phyloP scores from a whole-genome alignment of 2,113 vertebrate genomes.

The Anhinga rufa region DNA sequence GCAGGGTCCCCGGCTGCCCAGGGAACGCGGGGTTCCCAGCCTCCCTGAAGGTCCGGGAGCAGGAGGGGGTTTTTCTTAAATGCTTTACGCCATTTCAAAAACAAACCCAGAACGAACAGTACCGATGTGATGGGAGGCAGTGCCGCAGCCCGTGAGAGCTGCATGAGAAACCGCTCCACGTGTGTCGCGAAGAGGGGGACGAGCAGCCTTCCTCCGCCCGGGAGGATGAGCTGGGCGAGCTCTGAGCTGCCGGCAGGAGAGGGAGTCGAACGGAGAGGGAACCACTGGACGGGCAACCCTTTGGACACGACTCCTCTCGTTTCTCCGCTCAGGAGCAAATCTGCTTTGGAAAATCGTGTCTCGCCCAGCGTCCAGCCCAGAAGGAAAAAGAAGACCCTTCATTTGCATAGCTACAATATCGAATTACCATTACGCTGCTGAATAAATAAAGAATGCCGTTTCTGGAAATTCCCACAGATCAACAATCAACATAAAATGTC shows the following conservation, averaged over 20 bases:
- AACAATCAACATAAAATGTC: constrained; percentile 31
- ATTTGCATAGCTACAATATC: not conserved
- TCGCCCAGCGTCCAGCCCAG: not conserved
- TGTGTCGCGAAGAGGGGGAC: not conserved
- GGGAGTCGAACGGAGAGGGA: not conserved
- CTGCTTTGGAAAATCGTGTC: not conserved
- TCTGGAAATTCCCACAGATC: constrained; percentile 37
- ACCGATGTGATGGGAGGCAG: not conserved
- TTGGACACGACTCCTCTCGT: not conserved
- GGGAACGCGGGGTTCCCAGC: not conserved
- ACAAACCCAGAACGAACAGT: not conserved
- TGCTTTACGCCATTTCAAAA: not conserved
- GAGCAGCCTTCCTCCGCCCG: not conserved
- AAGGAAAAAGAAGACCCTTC: not conserved
- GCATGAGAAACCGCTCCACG: not conserved
- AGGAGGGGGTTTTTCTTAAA: not conserved
- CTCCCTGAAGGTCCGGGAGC: not conserved
- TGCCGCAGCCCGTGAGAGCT: not conserved
- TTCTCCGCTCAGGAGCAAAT: not conserved
- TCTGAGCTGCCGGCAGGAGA: not conserved
- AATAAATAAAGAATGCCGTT: constrained; percentile 31
- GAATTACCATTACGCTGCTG: not conserved
- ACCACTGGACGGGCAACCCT: not conserved
- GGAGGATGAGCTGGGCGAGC: not conserved
- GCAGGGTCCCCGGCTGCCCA: too few relatives aligned